Conservation (phyloP, 2,888 invertebrate species). For the Xestia xanthographa region DNA sequence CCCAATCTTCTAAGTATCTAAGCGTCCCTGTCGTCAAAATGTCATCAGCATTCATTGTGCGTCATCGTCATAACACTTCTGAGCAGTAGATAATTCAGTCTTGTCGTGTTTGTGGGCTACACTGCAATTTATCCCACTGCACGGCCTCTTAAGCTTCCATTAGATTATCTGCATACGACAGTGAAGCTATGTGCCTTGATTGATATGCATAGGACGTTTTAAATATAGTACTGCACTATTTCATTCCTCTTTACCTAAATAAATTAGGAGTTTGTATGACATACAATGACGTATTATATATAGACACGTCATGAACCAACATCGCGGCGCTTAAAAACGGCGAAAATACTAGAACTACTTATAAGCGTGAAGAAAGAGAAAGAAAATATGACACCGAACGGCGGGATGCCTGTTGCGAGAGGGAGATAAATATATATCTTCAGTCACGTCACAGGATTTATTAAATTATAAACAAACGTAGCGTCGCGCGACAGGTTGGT, state of each 20-base stretch:
- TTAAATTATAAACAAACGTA: too few species aligned
- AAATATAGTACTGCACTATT: conserved; percentile 28
- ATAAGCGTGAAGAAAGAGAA: too few species aligned
- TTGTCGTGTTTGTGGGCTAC: conserved; percentile 57
- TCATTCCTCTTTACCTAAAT: neutral
- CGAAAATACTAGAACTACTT: too few species aligned
- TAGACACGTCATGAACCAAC: too few species aligned
- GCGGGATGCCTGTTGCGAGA: too few species aligned
- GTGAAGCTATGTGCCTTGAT: conserved; percentile 12
- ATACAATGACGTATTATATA: too few species aligned
- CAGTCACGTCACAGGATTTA: too few species aligned
- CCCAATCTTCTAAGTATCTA: conserved; percentile 57
- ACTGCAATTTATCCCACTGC: conserved; percentile 52
- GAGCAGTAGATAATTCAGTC: conserved; percentile 72
- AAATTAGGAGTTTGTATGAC: neutral
- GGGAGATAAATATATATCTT: too few species aligned
- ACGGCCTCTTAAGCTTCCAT: conserved; percentile 33
- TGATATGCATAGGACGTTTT: conserved; percentile 22
- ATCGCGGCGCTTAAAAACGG: too few species aligned
- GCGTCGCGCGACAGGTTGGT: too few species aligned
- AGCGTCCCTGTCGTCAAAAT: conserved; percentile 72
- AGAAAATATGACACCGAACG: too few species aligned
- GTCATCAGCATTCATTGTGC: conserved; percentile 73
- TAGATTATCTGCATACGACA: conserved; percentile 40
- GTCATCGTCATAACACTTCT: conserved; percentile 57